A percentile compares a stretch with the other conserved stretches of the same genome.
Conservation (phyloP, 2,113 vertebrate species). For the Zapornia atra region DNA sequence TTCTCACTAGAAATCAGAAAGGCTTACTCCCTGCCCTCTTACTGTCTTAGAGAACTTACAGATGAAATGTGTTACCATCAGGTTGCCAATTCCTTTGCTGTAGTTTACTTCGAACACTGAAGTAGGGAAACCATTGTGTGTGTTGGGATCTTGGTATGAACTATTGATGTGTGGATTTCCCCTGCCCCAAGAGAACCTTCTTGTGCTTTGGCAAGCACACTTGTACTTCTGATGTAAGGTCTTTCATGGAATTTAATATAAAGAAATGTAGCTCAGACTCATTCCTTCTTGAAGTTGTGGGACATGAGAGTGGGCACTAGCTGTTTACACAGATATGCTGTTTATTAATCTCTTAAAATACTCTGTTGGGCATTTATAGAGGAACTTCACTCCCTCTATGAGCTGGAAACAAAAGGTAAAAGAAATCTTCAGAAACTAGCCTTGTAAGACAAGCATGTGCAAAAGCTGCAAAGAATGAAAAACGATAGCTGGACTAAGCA, state of each 20-base stretch:
- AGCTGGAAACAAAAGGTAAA: not conserved
- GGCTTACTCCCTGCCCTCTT: not conserved
- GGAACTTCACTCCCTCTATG: not conserved
- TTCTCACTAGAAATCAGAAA: not conserved
- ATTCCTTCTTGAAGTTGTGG: not conserved
- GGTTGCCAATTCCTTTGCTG: not conserved
- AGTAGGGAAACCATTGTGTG: not conserved
- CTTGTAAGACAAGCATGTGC: not conserved
- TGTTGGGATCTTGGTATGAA: not conserved
- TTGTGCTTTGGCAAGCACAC: not conserved
- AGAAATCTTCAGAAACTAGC: not conserved
- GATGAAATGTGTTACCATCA: not conserved
- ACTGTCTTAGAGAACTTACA: not conserved
- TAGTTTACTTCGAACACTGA: not conserved
- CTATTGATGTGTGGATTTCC: not conserved
- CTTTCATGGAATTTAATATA: rapidly evolving
- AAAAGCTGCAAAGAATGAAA: not conserved
- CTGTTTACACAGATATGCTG: not conserved
- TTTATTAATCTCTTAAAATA: not conserved
- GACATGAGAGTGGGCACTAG: rapidly evolving
- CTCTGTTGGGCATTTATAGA: not conserved
- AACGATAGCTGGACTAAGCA: not conserved
- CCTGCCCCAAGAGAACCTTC: not conserved
- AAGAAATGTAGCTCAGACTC: not conserved
- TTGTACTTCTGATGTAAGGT: not conserved